Evolutionary conservation across 2,113 vertebrate species (phyloP), one percentile per base, ranked within the genome.

Genomic region (Sphyrna mokarran): DNA sequence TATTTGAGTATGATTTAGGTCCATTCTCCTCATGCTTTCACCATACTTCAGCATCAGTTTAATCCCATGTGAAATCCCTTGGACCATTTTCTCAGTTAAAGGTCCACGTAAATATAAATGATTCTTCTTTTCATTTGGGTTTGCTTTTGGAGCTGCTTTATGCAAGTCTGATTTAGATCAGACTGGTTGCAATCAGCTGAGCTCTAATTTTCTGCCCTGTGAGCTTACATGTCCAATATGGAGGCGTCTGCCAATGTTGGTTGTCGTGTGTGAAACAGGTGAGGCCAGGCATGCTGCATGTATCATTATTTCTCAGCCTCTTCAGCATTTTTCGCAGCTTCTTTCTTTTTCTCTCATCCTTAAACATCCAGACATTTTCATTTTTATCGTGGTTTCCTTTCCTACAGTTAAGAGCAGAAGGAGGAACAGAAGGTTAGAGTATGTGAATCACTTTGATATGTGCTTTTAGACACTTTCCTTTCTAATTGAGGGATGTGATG

Each of bases 231-330:
- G 99, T 99, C 99, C 99, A 99, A 96, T 98, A 98, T 58, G 99
- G 99, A 70, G 98, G 98, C 0, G 98, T 99, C 97, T 99, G 99
- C 99, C 99, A 99, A 97, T 99, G 99, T 95, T 99, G 98, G 98
- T 99, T 99, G 97, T 99, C 98, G 0, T 99, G 99, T n/a, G 99
- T 99, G 97, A 99, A 99, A 97, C 99, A 99, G 3, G 99, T 99
- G 94, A 99, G 98, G 22, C 99, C 99, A 0, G 99, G 99, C 98
- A 99, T 99, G 96, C 99, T 99, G 97, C 99, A 99, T 0, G 99
- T 99, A 97, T 99, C 99, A 0, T 99, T 99, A 96, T 99, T 99
- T 95, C 98, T 98, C 43, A 99, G 98, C 14, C 99, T 98, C 96
- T 99, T 99, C 0, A 99, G 98, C 96, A 99, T 97, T 96, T 99